Evolutionary conservation across 2,797 vertebrate genomes (phyloP), one percentile per base, ranked within the genome.

Genomic region (Sphenodon punctatus): DNA sequence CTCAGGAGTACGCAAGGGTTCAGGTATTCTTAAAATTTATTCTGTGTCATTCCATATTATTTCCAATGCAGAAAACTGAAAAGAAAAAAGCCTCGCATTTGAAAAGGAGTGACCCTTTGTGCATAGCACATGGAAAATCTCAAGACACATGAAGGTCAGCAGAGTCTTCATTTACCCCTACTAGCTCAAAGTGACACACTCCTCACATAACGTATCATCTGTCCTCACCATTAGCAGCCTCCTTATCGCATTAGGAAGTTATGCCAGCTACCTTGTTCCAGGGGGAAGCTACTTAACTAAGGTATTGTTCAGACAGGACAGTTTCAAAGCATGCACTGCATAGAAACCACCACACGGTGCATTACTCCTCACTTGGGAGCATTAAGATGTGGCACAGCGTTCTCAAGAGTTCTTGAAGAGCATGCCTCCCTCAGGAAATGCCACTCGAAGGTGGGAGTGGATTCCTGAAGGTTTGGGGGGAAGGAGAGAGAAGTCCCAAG

Each of bases 21-120:
- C 70, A 5, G 9, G 6, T 0, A 1, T 8, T 14, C 25, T 6
- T 73, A 30, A 22, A 36, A 5, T 0, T 0, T 15, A 19, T 4
- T 30, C 9, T n/a, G 27, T 4, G 10, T 3, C 7, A 1, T 3
- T 23, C 0, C 4, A 17, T 34, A 23, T 25, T n/a, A n/a, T 36
- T 34, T 45, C 43, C 65, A 65, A 46, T 32, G 16, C 8, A 14
- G 34, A 13, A 25, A 45, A 38, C 46, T 22, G 45, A 4, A 61
- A 45, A 64, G 2, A 9, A 39, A 13, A 5, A 17, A 59, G 68
- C 23, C 4, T 30, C 2, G 0, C 16, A 3, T 22, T 64, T 65
- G 15, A 22, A 83, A 81, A 16, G 34, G 7, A 32, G 78, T 3
- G 3, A 30, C 4, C 23, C 39, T 49, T 32, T 39, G 10, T 61